phyloP scores from a whole-genome alignment of 2,797 vertebrate genomes.

The Peromyscus attwateri region DNA sequence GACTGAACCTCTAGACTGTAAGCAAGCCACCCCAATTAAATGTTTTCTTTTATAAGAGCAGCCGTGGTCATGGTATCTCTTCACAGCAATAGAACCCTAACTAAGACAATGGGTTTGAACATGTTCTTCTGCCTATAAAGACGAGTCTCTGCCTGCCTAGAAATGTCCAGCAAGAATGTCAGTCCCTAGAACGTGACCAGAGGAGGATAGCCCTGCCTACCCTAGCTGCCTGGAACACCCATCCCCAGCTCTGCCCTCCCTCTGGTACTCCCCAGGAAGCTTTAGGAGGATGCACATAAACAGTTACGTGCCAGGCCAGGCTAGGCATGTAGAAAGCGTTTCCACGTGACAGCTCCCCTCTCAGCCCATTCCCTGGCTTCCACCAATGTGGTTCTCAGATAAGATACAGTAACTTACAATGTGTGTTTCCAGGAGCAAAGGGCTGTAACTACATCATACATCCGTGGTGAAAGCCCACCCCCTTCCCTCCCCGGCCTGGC shows the following conservation, averaged over 20 bases:
- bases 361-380: slow-evolving; percentile 55
- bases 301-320: neutral
- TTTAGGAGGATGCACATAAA: neutral
- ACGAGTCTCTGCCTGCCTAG: neutral
- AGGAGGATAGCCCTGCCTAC: neutral
- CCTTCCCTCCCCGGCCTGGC: neutral
- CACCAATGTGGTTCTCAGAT: slow-evolving; percentile 53
- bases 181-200: neutral
- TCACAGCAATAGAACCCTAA: neutral
- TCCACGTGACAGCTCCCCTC: slow-evolving; percentile 14
- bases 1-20: neutral
- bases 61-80: neutral
- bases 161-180: neutral
- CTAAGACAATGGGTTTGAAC: neutral
- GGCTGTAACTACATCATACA: neutral
- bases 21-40: neutral
- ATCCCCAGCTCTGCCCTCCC: neutral
- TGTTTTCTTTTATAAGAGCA: neutral
- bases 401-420: slow-evolving; percentile 49
- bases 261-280: neutral
- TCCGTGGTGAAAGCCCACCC: neutral
- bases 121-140: neutral
- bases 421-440: neutral
- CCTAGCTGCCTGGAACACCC: neutral
- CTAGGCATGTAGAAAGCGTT: neutral